Base-by-base conservation (phyloP, 2,113 vertebrate genomes). In the Electrona antarctica region DNA sequence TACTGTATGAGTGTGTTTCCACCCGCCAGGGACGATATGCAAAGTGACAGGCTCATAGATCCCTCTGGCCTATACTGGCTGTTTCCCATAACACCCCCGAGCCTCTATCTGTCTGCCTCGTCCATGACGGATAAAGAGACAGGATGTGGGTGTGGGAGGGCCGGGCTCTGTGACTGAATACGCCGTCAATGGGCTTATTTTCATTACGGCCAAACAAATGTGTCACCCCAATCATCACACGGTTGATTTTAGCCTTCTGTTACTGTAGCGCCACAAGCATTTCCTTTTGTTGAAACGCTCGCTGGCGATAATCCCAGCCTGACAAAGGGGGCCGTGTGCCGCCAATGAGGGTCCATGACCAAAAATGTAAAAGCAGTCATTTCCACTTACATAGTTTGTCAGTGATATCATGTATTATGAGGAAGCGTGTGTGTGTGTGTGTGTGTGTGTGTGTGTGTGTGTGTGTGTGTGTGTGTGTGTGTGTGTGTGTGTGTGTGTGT, bases 241-340 rank as follows among this genome's bases (percentile, higher is more conserved):
- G 95, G 95, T 95, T 95, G 95, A 95, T 94, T 92, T 92, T 93
- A 94, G 94, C 94, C 94, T 91, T 91, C 94, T 95, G 95, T 95
- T 95, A 92, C 89, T 95, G 95, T 94, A 95, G 85, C 90, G 89
- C 85, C 88, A 85, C 85, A 92, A 94, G 96, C 94, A 63, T 94
- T 95, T 95, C 94, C 96, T 96, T 95, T 96, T 92, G 95, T 96
- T 41, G 33, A 91, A 88, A 87, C 86, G 82, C 92, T 91, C 91
- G 87, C 93, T 93, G 90, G 92, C 90, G 93, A 95, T 95, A 94
- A 94, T 96, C 93, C 92, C 88, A 87, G 93, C 90, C 93, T 93
- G 87, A 92, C 88, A 92, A 91, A 90, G 80, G 83, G 47, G 85
- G 78, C 87, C 86, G 86, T 91, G 89, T 88, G 91, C 87, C 84